Conservation (phyloP, 2,888 invertebrate species). For the Herminia tarsipennalis region DNA sequence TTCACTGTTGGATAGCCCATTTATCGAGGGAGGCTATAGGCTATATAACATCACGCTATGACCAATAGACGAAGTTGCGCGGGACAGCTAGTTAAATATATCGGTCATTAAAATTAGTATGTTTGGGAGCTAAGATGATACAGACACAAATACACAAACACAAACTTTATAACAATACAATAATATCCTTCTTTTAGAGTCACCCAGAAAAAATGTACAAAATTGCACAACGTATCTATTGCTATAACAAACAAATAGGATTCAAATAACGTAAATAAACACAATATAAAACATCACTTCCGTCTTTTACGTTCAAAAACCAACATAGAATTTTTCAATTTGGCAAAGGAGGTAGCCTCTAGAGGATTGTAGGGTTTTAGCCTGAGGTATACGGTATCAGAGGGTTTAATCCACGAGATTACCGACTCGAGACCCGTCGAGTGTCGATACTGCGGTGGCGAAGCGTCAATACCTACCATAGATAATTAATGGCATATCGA, state of each 20-base stretch:
- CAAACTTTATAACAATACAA: no score
- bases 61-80: no score
- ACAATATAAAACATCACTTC: conserved; percentile 3
- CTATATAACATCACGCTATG: no score
- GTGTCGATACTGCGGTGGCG: conserved; percentile 27
- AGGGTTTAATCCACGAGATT: conserved; percentile 56
- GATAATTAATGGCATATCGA: conserved; percentile 71
- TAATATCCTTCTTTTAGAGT: no score
- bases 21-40: no score
- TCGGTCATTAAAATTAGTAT: no score
- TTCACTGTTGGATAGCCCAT: no score
- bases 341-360: conserved; percentile 38
- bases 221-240: conserved; percentile 1
- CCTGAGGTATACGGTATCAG: conserved; percentile 22
- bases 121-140: no score
- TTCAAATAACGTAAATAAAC: conserved; percentile 15
- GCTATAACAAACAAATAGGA: conserved; percentile 10
- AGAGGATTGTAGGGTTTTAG: conserved; percentile 31
- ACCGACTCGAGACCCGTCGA: conserved; percentile 50
- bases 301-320: conserved; percentile 27
- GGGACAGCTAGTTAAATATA: no score
- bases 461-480: conserved; percentile 60
- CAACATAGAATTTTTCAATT: conserved; percentile 48
- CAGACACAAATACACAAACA: no score
- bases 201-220: no score